Conservation (phyloP, 2,888 invertebrate genomes). For the Eumacrocentrus americanus region DNA sequence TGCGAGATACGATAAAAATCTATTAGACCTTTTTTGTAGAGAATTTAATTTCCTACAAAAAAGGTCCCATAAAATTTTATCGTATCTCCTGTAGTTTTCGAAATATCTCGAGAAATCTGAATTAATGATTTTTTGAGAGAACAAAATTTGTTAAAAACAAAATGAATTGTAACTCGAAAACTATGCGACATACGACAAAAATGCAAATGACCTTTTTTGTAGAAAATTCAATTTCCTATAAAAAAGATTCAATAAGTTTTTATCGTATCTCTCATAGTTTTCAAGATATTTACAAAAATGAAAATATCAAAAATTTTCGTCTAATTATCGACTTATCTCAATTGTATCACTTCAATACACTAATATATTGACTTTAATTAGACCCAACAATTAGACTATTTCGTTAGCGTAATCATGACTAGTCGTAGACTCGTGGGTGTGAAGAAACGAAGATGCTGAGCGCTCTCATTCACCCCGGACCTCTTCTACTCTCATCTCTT, state of each 20-base stretch:
- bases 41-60: no score
- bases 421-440: not conserved
- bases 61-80: not conserved
- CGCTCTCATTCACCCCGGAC: not conserved
- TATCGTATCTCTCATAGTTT: not conserved
- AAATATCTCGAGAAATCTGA: no score
- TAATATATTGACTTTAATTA: not conserved
- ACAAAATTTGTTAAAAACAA: not conserved
- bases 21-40: no score
- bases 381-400: not conserved
- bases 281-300: not conserved
- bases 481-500: constrained; percentile 16
- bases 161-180: no score
- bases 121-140: not conserved
- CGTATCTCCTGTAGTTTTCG: not conserved
- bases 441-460: not conserved
- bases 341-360: not conserved
- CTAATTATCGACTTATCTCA: no score
- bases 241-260: not conserved
- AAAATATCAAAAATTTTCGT: not conserved
- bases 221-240: not conserved
- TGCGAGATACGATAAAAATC: no score
- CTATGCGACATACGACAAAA: no score
- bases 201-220: no score
- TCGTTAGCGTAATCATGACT: not conserved